Evolutionary conservation across 2,888 invertebrate genomes (phyloP).

Genomic region (Chrysina gloriosa): DNA sequence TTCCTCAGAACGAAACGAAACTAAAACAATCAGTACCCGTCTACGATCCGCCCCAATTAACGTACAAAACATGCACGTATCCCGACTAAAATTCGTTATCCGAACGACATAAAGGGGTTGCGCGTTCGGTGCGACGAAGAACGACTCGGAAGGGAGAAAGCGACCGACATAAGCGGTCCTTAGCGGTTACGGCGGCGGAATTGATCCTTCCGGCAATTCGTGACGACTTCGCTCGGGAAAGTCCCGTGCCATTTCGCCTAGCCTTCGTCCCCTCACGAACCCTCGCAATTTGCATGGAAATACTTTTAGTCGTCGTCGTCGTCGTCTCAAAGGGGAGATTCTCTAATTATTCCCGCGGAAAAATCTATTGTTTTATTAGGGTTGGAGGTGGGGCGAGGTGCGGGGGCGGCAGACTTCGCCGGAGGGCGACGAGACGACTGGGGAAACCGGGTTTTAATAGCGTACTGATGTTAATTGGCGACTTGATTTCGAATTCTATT

Average conservation of each 20-base stretch:
- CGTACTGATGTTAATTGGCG: conserved; percentile 26
- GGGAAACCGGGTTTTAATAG: conserved; percentile 8
- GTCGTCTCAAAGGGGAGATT: conserved; percentile 11
- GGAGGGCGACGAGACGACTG: not conserved
- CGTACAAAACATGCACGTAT: not conserved
- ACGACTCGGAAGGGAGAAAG: not conserved
- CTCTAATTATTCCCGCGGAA: conserved; percentile 32
- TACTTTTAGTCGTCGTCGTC: too few species aligned
- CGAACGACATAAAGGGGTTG: not conserved
- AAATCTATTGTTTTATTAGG: conserved; percentile 31
- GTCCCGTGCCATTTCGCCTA: not conserved
- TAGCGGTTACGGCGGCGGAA: conserved; percentile 32
- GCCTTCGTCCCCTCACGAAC: not conserved
- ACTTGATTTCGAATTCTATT: conserved; percentile 18
- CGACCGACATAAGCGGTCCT: conserved; percentile 19
- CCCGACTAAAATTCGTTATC: not conserved
- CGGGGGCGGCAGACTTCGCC: too few species aligned
- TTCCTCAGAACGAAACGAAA: not conserved
- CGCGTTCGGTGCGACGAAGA: not conserved
- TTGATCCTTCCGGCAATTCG: conserved; percentile 33
- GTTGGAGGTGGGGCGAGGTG: not conserved
- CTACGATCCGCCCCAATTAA: not conserved
- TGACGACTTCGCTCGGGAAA: conserved; percentile 6
- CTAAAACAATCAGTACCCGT: not conserved
- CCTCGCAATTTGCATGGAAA: conserved; percentile 17